Evolutionary conservation across 2,797 vertebrate species (phyloP).

Genomic region (Cryptoblepharus egeriae): DNA sequence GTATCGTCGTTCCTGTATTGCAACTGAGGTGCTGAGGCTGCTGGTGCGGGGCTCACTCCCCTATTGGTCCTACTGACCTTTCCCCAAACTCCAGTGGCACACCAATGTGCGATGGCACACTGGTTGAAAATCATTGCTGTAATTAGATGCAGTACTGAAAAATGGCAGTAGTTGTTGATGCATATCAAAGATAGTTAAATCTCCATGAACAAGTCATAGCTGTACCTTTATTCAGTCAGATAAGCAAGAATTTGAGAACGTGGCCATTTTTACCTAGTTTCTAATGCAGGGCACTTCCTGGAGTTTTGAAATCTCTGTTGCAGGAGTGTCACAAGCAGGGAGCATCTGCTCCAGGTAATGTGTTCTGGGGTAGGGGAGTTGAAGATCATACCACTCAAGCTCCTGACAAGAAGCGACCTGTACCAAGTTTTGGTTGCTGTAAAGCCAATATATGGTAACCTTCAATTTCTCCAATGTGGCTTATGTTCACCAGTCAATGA

Average conservation of each 20-base stretch:
- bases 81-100: too few species aligned
- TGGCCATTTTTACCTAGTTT: constrained; percentile 46
- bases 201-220: constrained; percentile 42
- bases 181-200: constrained; percentile 39
- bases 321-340: too few species aligned
- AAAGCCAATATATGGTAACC: neutral
- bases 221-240: constrained; percentile 37
- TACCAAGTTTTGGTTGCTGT: neutral
- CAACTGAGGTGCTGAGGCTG: too few species aligned
- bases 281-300: constrained; percentile 63
- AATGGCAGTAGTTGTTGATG: constrained; percentile 43
- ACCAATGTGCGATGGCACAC: too few species aligned
- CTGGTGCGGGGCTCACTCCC: too few species aligned
- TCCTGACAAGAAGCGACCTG: too few species aligned
- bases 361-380: too few species aligned
- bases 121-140: neutral
- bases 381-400: too few species aligned
- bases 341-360: too few species aligned
- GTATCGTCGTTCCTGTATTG: too few species aligned
- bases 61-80: too few species aligned
- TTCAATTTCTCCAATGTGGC: neutral
- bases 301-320: constrained; percentile 42
- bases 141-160: constrained; percentile 37
- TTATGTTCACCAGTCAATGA: neutral
- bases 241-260: constrained; percentile 51